Evolutionary conservation across 2,888 invertebrate genomes (phyloP), one percentile per base, ranked within the genome.

Genomic region (Ectemnius continuus): DNA sequence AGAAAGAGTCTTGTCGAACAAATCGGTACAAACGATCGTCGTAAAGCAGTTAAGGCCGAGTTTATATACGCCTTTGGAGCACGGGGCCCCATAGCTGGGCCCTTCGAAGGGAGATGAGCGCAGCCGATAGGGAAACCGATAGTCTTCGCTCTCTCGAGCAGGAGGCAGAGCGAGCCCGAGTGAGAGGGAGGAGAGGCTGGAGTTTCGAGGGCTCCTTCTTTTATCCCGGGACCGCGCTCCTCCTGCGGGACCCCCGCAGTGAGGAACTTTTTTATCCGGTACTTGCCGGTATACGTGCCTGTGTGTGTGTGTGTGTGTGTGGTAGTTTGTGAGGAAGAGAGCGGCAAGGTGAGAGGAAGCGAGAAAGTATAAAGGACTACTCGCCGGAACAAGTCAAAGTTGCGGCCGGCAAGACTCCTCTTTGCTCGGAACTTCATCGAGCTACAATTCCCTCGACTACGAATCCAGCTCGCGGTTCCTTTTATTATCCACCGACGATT

Each of bases 11-110:
- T 88, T 90, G 91, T 90, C 89, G 90, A 91, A 90, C 90, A 90
- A 90, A 90, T 90, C 90, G 90, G 90, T 90, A 91, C 90, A 90
- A 90, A 90, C 90, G 90, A 90, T 90, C 90, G 89, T 90, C 89
- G 89, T 90, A 89, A 90, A 90, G 88, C 88, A 89, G 89, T 89
- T 89, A 89, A 87, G 89, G 85, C 52, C 84, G 85, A 85, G 86
- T 88, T 88, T 86, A 86, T 86, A 86, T 85, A 83, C 85, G 84
- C 84, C 83, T 83, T 83, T 84, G 81, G 79, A 78, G 77, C 81
- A 76, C 68, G 78, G 80, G 81, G 81, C 75, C 81, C 82, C 81
- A 84, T 78, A 74, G 52, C n/a, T 2, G 52, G 52, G 14, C 52
- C 52, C 52, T 36, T 13, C 82, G 75, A 85, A 87, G 87, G 83